phyloP scores from a whole-genome alignment of 1,140 invertebrate genomes.

The Globodera ellingtonae region DNA sequence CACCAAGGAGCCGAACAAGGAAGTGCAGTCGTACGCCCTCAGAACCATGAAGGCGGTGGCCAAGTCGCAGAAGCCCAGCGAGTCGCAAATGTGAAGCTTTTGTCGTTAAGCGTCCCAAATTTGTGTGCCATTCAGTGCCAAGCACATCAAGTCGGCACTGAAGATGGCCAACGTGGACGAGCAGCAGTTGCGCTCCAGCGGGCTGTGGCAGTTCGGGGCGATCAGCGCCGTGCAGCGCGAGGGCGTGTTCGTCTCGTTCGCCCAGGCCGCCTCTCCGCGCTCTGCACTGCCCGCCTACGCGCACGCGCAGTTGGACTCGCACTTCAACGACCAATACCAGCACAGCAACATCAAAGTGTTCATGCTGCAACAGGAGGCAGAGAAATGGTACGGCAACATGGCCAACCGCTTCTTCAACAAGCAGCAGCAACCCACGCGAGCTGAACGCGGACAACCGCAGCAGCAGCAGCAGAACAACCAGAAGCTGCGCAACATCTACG shows the following conservation, averaged over 20 bases:
- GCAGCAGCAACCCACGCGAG: neutral
- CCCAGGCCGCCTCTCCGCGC: conserved; percentile 27
- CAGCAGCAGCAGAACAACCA: conserved; percentile 26
- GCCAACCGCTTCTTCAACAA: conserved; percentile 13
- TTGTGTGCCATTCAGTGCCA: conserved; percentile 26
- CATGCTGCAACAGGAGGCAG: conserved; percentile 50
- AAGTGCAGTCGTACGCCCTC: conserved; percentile 57
- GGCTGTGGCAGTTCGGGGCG: conserved; percentile 31
- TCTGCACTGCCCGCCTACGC: conserved; percentile 37
- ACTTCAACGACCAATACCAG: conserved; percentile 48
- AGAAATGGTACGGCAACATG: conserved; percentile 38
- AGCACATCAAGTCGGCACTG: conserved; percentile 43
- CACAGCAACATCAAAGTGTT: conserved; percentile 47
- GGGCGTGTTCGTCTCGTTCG: conserved; percentile 50
- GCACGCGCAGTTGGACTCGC: conserved; percentile 38
- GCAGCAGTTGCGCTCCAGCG: conserved; percentile 25
- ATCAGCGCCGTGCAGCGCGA: conserved; percentile 39
- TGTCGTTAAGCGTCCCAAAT: too few relatives aligned
- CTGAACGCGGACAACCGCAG: conserved; percentile 3
- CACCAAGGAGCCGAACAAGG: conserved; percentile 44
- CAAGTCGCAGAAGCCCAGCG: conserved; percentile 46
- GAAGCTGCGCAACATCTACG: conserved; percentile 35
- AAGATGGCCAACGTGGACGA: conserved; percentile 42
- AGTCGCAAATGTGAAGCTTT: conserved; percentile 28
- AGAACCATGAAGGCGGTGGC: conserved; percentile 42